Conservation (phyloP, 2,797 vertebrate species). For the Phrynocephalus forsythii region DNA sequence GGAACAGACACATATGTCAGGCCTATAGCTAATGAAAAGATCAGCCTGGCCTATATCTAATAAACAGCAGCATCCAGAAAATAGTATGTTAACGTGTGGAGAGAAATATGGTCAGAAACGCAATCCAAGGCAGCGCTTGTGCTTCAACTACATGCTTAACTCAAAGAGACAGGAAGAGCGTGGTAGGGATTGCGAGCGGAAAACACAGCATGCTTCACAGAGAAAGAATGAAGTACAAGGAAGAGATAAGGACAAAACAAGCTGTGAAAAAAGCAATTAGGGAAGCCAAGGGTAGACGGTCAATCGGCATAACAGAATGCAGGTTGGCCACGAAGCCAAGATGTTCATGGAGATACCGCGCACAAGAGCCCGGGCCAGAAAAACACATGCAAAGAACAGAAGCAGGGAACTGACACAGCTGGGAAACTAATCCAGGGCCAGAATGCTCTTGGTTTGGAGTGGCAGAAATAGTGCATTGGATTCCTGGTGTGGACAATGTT, state of each 20-base stretch:
- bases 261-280: conserved; percentile 41
- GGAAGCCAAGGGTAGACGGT: conserved; percentile 13
- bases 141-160: not conserved
- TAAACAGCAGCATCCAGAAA: not conserved
- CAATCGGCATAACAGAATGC: not conserved
- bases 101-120: not conserved
- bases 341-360: not conserved
- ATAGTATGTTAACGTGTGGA: fast-evolving
- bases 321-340: conserved; percentile 19
- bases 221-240: conserved; percentile 18
- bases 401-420: not conserved
- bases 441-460: too few species aligned
- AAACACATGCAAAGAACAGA: not conserved
- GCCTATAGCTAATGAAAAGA: not conserved
- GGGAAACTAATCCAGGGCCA: not conserved
- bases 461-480: too few species aligned
- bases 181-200: not conserved
- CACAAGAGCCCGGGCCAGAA: not conserved
- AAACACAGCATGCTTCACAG: conserved; percentile 3
- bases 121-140: not conserved
- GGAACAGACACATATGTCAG: not conserved
- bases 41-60: not conserved
- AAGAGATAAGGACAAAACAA: conserved; percentile 5
- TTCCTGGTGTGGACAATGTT: too few species aligned
- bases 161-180: not conserved